Conservation (phyloP, 2,113 vertebrate genomes). For the Xenus cinereus region DNA sequence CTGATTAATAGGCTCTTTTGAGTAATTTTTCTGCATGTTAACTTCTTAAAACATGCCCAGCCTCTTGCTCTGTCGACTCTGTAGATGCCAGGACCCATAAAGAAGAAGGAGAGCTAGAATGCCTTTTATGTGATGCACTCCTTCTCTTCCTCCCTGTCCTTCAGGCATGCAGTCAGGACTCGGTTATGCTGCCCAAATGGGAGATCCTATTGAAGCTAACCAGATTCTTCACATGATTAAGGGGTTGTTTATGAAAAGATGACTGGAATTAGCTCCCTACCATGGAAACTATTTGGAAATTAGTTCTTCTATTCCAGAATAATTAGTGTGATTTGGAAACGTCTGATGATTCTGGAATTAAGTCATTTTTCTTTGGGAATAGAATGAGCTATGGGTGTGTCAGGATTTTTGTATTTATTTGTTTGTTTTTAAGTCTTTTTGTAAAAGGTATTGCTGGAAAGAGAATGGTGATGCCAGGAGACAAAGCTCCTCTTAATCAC, state of each 20-base stretch:
- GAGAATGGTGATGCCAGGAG: not conserved
- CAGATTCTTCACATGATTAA: constrained; percentile 33
- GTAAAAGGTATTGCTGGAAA: constrained; percentile 6
- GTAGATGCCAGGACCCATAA: not conserved
- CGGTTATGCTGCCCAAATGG: not conserved
- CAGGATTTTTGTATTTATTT: not conserved
- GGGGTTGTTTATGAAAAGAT: constrained; percentile 32
- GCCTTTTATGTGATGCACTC: constrained; percentile 7
- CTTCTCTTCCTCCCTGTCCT: constrained; percentile 5
- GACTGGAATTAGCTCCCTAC: constrained; percentile 28
- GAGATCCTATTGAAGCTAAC: constrained; percentile 9
- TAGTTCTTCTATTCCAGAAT: constrained; percentile 26
- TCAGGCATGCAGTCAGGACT: constrained; percentile 5
- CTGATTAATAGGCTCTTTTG: constrained; percentile 24
- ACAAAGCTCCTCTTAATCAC: constrained; percentile 1
- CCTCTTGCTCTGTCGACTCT: not conserved
- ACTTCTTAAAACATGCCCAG: not conserved
- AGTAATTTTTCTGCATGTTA: constrained; percentile 25
- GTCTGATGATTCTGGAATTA: constrained; percentile 25
- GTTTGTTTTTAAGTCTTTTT: not conserved
- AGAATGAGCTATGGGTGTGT: not conserved
- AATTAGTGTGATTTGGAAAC: constrained; percentile 48
- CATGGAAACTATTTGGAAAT: constrained; percentile 57
- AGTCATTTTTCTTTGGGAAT: constrained; percentile 21
- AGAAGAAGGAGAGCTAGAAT: not conserved